A percentile compares a stretch with the other conserved stretches of the same genome.
Conservation (phyloP, 2,888 invertebrate genomes). For the Tipula lateralis region DNA sequence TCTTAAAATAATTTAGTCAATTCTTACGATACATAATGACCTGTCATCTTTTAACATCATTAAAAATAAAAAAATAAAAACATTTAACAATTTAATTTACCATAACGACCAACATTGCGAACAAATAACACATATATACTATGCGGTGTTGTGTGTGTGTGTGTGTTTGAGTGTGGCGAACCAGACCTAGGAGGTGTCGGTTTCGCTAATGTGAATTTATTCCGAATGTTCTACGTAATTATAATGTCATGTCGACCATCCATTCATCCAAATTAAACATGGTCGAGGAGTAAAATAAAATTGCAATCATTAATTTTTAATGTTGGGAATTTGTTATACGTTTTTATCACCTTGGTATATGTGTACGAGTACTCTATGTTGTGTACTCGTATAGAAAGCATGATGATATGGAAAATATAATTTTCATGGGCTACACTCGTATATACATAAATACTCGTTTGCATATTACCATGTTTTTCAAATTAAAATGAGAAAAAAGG, state of each 20-base stretch:
- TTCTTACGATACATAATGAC: not conserved
- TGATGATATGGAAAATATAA: not conserved
- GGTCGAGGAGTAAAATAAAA: not conserved
- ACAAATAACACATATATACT: not conserved
- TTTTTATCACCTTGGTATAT: not conserved
- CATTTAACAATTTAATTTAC: not conserved
- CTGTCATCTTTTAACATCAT: not conserved
- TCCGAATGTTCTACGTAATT: not conserved
- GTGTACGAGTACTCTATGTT: too few relatives aligned
- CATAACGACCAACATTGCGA: not conserved
- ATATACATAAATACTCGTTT: not conserved
- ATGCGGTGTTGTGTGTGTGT: not conserved
- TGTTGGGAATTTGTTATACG: not conserved
- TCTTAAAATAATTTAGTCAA: not conserved
- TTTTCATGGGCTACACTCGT: not conserved
- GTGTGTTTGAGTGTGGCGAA: too few relatives aligned
- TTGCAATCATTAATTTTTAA: conserved; percentile 9
- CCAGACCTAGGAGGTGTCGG: not conserved
- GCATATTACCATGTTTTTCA: not conserved
- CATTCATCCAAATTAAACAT: conserved; percentile 7
- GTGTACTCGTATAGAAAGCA: not conserved
- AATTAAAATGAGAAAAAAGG: not conserved
- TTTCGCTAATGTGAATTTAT: not conserved
- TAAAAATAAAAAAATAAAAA: not conserved
- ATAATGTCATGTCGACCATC: conserved; percentile 1